phyloP scores from a whole-genome alignment of 2,888 invertebrate species.

The Malthinus flaveolus region DNA sequence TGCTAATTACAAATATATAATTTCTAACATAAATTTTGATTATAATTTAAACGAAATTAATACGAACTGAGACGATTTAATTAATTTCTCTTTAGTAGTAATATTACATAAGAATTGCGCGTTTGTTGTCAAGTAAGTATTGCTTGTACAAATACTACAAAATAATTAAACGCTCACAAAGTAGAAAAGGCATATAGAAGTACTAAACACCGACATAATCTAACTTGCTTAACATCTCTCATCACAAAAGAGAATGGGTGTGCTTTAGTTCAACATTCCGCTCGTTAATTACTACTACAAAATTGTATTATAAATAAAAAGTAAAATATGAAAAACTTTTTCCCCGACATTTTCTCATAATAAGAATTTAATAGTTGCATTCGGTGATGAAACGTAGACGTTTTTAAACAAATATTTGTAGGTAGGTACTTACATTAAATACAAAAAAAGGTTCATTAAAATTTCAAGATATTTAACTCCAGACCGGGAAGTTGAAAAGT shows the following conservation, averaged over 20 bases:
- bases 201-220: constrained; percentile 22
- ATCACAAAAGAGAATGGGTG: constrained; percentile 14
- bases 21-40: constrained; percentile 1
- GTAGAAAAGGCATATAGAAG: constrained; percentile 22
- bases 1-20: too few species aligned
- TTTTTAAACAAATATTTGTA: constrained; percentile 6
- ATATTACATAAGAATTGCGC: background rate
- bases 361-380: too few species aligned
- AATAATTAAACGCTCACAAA: constrained; percentile 24
- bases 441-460: too few species aligned
- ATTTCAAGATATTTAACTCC: too few species aligned
- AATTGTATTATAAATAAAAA: constrained; percentile 18
- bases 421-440: background rate
- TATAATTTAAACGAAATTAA: constrained; percentile 1
- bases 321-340: background rate
- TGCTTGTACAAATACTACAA: constrained; percentile 11
- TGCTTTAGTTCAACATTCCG: constrained; percentile 19
- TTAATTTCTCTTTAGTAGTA: background rate
- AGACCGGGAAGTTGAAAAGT: too few species aligned
- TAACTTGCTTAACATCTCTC: constrained; percentile 21
- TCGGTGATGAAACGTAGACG: background rate
- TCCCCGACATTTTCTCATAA: too few species aligned
- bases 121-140: constrained; percentile 2
- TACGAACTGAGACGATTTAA: constrained; percentile 6
- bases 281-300: constrained; percentile 23